Conservation (phyloP, 2,113 vertebrate species). For the Eptesicus fuscus region DNA sequence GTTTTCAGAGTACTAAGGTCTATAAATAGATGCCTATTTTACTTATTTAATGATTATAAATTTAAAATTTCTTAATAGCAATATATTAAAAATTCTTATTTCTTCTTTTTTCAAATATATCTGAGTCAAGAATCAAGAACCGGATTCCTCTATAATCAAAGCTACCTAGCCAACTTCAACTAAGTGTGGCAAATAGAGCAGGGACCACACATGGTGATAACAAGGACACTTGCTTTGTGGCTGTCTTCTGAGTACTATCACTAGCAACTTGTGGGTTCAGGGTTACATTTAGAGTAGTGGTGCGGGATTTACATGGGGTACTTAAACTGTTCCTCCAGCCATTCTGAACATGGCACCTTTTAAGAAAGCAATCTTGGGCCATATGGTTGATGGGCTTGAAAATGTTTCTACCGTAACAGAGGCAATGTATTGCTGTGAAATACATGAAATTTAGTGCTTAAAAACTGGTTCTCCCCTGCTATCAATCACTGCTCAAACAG, state of each 20-base stretch:
- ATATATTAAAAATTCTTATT: neutral
- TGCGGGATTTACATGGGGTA: neutral
- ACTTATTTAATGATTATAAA: slow-evolving; percentile 2
- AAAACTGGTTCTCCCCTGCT: neutral
- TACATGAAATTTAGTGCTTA: neutral
- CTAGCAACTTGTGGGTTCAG: neutral
- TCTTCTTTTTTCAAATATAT: slow-evolving; percentile 25
- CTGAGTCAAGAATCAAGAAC: neutral
- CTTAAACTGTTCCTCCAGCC: neutral
- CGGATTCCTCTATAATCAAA: neutral
- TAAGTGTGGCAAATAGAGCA: neutral
- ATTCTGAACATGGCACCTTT: neutral
- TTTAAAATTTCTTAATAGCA: neutral
- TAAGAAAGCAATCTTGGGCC: neutral
- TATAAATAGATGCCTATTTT: neutral
- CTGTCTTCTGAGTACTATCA: neutral
- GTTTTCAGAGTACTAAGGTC: neutral
- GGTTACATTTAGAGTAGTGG: neutral
- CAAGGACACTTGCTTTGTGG: neutral
- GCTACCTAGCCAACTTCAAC: neutral
- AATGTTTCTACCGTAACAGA: neutral
- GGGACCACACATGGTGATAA: neutral
- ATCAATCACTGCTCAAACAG: neutral
- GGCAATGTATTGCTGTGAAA: neutral
- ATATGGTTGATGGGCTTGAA: neutral